These are phyloP conservation scores for Spea bombifrons DNA, from an alignment of 2,113 vertebrate genomes.

Conservation along the genomic window DNA sequence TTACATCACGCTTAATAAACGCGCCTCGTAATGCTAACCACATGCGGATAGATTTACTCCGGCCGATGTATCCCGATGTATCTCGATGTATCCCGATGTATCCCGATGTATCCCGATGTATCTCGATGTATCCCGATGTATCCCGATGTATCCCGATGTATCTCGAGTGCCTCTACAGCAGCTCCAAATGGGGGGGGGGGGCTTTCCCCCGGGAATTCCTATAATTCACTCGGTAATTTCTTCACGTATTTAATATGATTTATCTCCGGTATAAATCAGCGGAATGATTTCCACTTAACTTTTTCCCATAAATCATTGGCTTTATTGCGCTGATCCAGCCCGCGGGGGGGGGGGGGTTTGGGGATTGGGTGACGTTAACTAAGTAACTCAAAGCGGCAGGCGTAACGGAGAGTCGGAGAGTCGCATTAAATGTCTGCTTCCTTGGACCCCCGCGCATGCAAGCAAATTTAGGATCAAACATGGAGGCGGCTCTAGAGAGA, in stretches of 20 bases:
- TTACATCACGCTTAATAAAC: conserved; percentile 36
- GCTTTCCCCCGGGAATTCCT: conserved; percentile 6
- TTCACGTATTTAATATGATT: conserved; percentile 14
- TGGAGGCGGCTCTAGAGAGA: no score
- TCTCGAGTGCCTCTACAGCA: not conserved
- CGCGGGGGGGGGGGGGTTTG: not conserved
- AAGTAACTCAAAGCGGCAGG: not conserved
- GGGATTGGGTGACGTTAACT: not conserved
- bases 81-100: no score
- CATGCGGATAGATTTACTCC: conserved; percentile 34
- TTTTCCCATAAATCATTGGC: conserved; percentile 10
- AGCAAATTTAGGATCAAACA: no score
- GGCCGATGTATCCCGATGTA: not conserved
- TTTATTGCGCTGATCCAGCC: not conserved
- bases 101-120: no score
- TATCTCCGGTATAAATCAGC: conserved; percentile 18
- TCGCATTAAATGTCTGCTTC: no score
- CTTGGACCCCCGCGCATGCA: no score
- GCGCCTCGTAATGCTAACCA: conserved; percentile 19
- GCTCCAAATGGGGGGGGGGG: not conserved
- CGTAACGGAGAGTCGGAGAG: no score
- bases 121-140: no score
- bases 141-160: no score
- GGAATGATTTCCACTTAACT: conserved; percentile 9
- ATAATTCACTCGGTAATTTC: conserved; percentile 8